phyloP scores from a whole-genome alignment of 2,113 vertebrate species.

The Tringa solitaria region DNA sequence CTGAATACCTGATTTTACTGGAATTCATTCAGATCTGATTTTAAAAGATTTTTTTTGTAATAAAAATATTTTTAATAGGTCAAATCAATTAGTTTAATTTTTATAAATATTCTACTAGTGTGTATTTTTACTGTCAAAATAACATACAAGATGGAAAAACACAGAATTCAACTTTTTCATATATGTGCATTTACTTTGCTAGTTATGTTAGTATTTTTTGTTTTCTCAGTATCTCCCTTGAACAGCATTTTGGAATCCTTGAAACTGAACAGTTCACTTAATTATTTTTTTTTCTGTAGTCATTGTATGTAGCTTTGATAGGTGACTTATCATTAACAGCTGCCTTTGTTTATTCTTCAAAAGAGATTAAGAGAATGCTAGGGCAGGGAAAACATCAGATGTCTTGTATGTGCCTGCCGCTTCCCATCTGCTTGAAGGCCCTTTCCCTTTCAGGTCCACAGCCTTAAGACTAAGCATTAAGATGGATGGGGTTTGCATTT shows the following conservation, averaged over 20 bases:
- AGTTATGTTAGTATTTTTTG: background rate
- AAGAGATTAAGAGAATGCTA: background rate
- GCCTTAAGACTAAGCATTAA: background rate
- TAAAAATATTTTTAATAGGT: background rate
- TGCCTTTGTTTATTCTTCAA: constrained; percentile 31
- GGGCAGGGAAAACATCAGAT: background rate
- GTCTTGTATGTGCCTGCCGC: background rate
- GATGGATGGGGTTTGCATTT: background rate
- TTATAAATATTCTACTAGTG: background rate
- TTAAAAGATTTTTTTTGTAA: background rate
- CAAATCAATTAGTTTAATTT: background rate
- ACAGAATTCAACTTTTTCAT: background rate
- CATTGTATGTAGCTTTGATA: background rate
- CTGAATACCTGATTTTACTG: background rate
- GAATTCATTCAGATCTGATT: background rate
- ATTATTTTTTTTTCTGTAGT: background rate
- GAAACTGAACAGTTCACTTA: background rate
- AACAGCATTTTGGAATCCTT: background rate
- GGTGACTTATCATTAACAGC: constrained; percentile 6
- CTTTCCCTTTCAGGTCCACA: background rate
- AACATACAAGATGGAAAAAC: background rate
- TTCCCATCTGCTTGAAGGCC: background rate
- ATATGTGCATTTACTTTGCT: background rate
- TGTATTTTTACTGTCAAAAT: background rate
- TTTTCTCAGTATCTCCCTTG: background rate